Evolutionary conservation across 2,113 vertebrate species (phyloP).

Genomic region (Bubo blakistoni): DNA sequence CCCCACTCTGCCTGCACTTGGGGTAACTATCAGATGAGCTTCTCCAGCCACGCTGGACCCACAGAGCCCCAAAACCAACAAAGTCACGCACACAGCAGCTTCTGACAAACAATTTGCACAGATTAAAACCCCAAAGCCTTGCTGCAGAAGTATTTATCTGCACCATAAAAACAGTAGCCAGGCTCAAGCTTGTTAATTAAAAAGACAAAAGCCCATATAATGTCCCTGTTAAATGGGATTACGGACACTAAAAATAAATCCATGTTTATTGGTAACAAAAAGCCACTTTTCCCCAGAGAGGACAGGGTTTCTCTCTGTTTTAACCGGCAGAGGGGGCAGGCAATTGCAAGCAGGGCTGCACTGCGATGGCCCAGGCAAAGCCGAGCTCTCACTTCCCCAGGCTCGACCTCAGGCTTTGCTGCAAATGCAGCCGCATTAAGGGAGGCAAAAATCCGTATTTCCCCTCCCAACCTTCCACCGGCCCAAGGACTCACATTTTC

Average conservation of each 20-base stretch:
- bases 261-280: rapidly evolving
- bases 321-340: constrained; percentile 48
- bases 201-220: background rate
- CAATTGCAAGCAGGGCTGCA: background rate
- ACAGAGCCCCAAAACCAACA: background rate
- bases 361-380: background rate
- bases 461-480: background rate
- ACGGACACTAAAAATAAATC: background rate
- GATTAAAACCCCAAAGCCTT: background rate
- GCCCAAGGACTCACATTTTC: background rate
- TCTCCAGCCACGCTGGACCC: background rate
- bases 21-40: background rate
- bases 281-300: background rate
- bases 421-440: background rate
- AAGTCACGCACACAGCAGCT: rapidly evolving
- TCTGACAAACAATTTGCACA: background rate
- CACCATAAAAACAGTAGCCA: background rate
- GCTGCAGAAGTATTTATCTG: background rate
- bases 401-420: background rate
- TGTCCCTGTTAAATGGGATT: background rate
- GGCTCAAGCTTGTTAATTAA: background rate
- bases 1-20: background rate
- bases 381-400: background rate
- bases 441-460: background rate
- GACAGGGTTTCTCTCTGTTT: background rate